Percentiles rank a stretch among this genome's conserved stretches.
Evolutionary conservation across 2,888 invertebrate genomes (phyloP).

Genomic region (Eumacrocentrus americanus): DNA sequence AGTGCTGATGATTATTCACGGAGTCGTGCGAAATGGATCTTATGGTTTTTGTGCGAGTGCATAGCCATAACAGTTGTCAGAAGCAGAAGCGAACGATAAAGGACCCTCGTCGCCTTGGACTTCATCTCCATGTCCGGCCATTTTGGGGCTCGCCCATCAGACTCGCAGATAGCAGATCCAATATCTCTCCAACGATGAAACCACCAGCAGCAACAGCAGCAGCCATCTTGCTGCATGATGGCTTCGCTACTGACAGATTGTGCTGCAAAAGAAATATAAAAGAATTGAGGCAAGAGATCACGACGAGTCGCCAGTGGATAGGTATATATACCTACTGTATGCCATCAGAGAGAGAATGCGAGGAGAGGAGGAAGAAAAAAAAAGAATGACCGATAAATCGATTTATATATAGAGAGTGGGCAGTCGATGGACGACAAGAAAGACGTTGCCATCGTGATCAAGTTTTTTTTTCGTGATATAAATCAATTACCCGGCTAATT

Average conservation of each 20-base stretch:
- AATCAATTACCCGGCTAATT: constrained; percentile 29
- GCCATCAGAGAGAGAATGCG: background rate
- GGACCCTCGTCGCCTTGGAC: constrained; percentile 37
- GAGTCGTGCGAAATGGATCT: background rate
- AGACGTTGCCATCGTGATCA: constrained; percentile 12
- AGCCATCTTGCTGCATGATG: constrained; percentile 28
- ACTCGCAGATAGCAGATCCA: constrained; percentile 16
- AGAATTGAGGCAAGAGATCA: too few relatives aligned
- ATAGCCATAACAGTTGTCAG: background rate
- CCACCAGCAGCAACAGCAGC: too few relatives aligned
- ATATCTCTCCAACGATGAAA: constrained; percentile 9
- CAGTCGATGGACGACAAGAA: constrained; percentile 19
- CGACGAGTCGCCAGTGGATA: background rate
- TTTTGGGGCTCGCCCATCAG: constrained; percentile 46
- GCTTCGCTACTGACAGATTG: constrained; percentile 27
- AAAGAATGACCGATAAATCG: constrained; percentile 27
- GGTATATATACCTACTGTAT: background rate
- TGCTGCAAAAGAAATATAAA: too few relatives aligned
- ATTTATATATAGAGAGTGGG: constrained; percentile 18
- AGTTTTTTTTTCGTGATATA: constrained; percentile 10
- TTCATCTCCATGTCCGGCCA: constrained; percentile 62
- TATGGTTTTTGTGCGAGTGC: constrained; percentile 6
- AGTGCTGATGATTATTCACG: too few relatives aligned
- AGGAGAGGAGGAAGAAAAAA: background rate
- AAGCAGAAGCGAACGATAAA: constrained; percentile 20